Evolutionary conservation across 1,140 invertebrate species (phyloP).

Genomic region (Drosophila albomicans): DNA sequence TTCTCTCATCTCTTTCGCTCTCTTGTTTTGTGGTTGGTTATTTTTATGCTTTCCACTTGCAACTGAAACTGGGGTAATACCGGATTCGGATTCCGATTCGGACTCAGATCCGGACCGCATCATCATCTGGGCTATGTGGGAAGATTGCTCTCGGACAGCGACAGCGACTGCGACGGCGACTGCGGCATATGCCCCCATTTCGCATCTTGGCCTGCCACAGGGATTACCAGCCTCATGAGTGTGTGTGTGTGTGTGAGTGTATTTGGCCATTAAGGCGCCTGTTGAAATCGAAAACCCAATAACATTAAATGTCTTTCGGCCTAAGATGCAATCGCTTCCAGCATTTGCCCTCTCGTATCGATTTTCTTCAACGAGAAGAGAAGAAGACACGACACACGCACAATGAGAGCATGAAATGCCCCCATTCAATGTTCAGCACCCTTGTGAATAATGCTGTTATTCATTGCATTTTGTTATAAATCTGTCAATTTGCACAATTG

Average conservation of each 20-base stretch:
- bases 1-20: neutral
- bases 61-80: slow-evolving; percentile 71
- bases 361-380: slow-evolving; percentile 10
- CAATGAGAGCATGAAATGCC: slow-evolving; percentile 6
- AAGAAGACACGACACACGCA: neutral
- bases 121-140: slow-evolving; percentile 34
- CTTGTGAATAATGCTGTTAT: slow-evolving; percentile 67
- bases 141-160: slow-evolving; percentile 29
- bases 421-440: slow-evolving; percentile 1
- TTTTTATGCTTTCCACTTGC: slow-evolving; percentile 21
- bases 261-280: slow-evolving; percentile 67
- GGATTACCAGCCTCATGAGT: slow-evolving; percentile 47
- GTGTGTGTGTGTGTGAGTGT: slow-evolving; percentile 9
- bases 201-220: slow-evolving; percentile 47
- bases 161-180: neutral
- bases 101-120: slow-evolving; percentile 35
- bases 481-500: slow-evolving; percentile 83
- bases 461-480: slow-evolving; percentile 82
- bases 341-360: slow-evolving; percentile 11
- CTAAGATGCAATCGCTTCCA: slow-evolving; percentile 55
- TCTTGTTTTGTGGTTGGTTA: neutral
- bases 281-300: slow-evolving; percentile 58
- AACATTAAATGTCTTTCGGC: slow-evolving; percentile 41
- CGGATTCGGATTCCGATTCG: slow-evolving; percentile 39
- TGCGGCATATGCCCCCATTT: slow-evolving; percentile 71